Conservation (phyloP, 2,888 invertebrate species). For the Alviniconcha strummeri region DNA sequence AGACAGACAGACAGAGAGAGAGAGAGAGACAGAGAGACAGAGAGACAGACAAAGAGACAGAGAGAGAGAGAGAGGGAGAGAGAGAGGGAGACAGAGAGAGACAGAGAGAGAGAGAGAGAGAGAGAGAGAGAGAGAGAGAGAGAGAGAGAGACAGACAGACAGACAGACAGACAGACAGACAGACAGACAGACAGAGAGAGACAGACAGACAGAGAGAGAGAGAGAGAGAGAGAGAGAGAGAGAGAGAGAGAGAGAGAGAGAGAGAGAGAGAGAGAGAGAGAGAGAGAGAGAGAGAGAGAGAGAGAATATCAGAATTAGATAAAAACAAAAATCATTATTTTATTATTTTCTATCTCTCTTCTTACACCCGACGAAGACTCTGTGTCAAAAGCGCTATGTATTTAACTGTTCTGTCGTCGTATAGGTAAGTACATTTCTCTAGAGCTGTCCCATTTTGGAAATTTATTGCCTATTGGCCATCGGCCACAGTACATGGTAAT, state of each 20-base stretch:
- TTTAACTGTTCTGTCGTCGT: no score
- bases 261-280: neutral
- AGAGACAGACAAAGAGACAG: neutral
- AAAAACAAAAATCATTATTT: neutral
- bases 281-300: neutral
- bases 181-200: no score
- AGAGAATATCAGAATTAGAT: neutral
- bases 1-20: neutral
- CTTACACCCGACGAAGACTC: no score
- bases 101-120: neutral
- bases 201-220: neutral
- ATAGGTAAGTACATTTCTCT: no score
- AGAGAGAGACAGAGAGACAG: no score
- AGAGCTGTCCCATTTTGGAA: no score
- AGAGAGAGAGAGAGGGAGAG: neutral
- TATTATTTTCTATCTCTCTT: no score
- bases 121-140: neutral
- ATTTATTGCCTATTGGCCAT: no score
- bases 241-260: neutral
- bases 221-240: neutral
- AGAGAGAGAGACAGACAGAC: neutral
- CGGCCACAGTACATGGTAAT: no score
- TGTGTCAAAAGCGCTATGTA: no score
- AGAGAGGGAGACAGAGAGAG: slow-evolving; percentile 5
- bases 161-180: no score